Evolutionary conservation across 2,888 invertebrate species (phyloP), one percentile per base, ranked within the genome.

Genomic region (Ochropleura plecta): DNA sequence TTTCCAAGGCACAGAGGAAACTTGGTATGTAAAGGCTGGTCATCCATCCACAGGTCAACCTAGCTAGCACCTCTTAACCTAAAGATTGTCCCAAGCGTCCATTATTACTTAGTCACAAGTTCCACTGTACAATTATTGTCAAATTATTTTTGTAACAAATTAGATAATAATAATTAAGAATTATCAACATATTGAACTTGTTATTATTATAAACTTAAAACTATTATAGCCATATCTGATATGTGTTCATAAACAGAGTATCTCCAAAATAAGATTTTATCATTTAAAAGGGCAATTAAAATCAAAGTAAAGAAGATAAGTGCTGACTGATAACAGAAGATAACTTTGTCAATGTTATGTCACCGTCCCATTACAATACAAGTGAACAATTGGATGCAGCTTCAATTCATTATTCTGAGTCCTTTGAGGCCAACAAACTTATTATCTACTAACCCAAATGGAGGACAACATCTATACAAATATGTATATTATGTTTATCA

Each of bases 371-470:
- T 44, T 46, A 59, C 16, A 57, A 59, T 70, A 59, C 30, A 42
- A 48, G n/a, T 63, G 18, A 70, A 40, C 70, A 70, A 71, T 75
- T 70, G 44, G 40, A 62, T 82, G 79, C 67, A 69, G 42, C 51
- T 64, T 60, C 53, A 51, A 14, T 55, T 51, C 10, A 73, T 72
- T 78, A 76, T 79, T 79, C 57, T 68, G 12, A 48, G 57, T 80
- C 62, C 62, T 73, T 48, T 64, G 77, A 74, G 83, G 82, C 72
- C 85, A 86, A 82, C 85, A 82, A 82, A 85, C 81, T 82, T 82
- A 79, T 86, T 86, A 85, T 85, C 85, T 77, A 30, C 0, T 73
- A 73, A 81, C 78, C 73, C 67, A 73, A 82, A 71, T 59, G 57
- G 78, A 70, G 80, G 68, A 70, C 77, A 80, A 62, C 65, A 40